Percentiles rank a stretch among this genome's conserved stretches.
phyloP scores from a whole-genome alignment of 2,797 vertebrate genomes.

The Trachops cirrhosus region DNA sequence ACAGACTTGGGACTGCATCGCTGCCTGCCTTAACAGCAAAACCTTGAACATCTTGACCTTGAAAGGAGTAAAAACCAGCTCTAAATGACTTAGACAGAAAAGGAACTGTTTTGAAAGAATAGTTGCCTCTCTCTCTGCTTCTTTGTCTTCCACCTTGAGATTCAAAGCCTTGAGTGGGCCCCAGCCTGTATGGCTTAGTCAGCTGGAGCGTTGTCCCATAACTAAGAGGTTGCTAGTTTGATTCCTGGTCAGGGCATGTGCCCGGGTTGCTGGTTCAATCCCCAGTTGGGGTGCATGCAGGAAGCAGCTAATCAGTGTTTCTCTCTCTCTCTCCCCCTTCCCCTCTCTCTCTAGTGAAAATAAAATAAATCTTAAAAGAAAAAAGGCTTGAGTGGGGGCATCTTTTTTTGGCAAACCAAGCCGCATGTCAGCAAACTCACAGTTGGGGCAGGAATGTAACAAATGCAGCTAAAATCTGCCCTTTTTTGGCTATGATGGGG shows the following conservation, averaged over 20 bases:
- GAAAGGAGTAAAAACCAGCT: not conserved
- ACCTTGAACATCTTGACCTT: not conserved
- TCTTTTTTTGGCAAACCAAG: not conserved
- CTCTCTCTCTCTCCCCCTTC: too few species aligned
- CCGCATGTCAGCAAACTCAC: not conserved
- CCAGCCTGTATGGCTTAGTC: not conserved
- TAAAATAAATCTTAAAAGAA: not conserved
- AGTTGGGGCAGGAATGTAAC: not conserved
- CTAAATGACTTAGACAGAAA: not conserved
- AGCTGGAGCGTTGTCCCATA: not conserved
- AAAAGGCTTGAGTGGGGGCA: not conserved
- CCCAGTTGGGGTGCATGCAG: not conserved
- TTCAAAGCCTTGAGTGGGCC: not conserved
- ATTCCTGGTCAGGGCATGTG: not conserved
- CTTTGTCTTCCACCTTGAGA: not conserved
- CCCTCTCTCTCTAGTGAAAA: not conserved
- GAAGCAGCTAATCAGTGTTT: not conserved
- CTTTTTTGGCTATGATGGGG: not conserved
- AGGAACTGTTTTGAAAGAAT: not conserved
- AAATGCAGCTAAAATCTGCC: not conserved
- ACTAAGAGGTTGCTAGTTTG: not conserved
- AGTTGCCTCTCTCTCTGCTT: not conserved
- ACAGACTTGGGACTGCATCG: not conserved
- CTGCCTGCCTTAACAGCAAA: not conserved
- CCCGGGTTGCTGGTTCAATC: not conserved